Evolutionary conservation across 1,140 invertebrate genomes (phyloP), one percentile per base, ranked within the genome.

Genomic region (Brachystomella parvula): DNA sequence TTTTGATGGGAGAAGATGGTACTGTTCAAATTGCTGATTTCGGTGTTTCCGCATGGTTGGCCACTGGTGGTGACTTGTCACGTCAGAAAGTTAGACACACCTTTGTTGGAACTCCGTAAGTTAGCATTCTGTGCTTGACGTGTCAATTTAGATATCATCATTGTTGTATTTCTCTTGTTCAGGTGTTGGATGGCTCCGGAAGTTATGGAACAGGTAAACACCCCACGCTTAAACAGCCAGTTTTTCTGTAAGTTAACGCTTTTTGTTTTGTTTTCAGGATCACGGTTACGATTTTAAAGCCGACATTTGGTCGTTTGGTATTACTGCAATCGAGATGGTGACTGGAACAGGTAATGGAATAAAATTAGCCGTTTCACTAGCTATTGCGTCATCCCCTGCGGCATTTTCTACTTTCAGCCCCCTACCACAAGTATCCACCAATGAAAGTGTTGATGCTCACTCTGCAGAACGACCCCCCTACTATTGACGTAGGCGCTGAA

Each of bases 251-350:
- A n/a, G n/a, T n/a, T n/a, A 80, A 64, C 35, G 35, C 75, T 69
- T 60, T 32, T 68, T 31, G 19, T 19, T 33, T 64, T 15, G n/a
- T 60, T 57, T 74, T 53, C 77, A 90, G 89, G 93, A 97, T 75
- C 92, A 94, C 77, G 96, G 96, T 0, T 98, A 98, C 77, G 95
- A 98, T 79, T 98, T 95, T 79, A 98, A 98, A 81, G 96, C 96
- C n/a, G 96, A 99, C 76, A 98, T 99, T 70, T 99, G 96, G 96
- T 97, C 94, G 30, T 90, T 99, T 79, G 96, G 96, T 30, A 99
- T 99, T 65, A 98, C 96, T 0, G 95, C 95, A 0, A 98, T 99
- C 73, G 96, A 99, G 82, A 88, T 99, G 85, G 96, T 96, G 0
- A 97, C 95, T 9, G 96, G 96, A 17, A 96, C 94, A 12, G n/a